Evolutionary conservation across 2,113 vertebrate genomes (phyloP).

Genomic region (Echinops telfairi): DNA sequence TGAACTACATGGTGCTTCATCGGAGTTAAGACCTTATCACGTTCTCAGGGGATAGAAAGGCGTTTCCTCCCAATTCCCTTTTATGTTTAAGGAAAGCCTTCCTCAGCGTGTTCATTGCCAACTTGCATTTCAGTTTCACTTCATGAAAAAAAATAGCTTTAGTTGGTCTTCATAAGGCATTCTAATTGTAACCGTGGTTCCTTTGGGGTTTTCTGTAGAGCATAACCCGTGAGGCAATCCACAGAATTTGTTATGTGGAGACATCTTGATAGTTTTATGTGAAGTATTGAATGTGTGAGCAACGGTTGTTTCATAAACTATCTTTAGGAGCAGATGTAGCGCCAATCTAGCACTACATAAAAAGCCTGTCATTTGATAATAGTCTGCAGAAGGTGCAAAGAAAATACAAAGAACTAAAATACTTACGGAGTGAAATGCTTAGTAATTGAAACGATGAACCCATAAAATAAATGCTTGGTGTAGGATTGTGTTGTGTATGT

Average conservation of each 20-base stretch:
- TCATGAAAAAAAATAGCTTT: not conserved
- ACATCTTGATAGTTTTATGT: constrained; percentile 37
- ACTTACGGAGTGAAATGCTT: not conserved
- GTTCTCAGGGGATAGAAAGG: constrained; percentile 36
- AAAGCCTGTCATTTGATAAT: constrained; percentile 40
- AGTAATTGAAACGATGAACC: constrained; percentile 18
- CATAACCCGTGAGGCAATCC: not conserved
- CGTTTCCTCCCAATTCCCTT: not conserved
- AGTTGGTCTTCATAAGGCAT: not conserved
- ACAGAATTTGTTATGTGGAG: not conserved
- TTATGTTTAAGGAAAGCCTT: constrained; percentile 6
- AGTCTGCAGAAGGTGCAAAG: constrained; percentile 50
- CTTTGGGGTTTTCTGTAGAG: not conserved
- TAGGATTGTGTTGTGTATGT: not conserved
- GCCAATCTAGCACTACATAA: constrained; percentile 52
- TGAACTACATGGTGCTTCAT: not conserved
- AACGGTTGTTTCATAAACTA: constrained; percentile 66
- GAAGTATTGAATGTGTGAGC: constrained; percentile 52
- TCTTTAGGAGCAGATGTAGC: constrained; percentile 67
- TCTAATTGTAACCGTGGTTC: not conserved
- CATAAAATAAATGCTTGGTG: not conserved
- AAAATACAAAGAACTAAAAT: constrained; percentile 39
- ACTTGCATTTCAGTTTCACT: constrained; percentile 64
- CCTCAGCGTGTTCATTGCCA: constrained; percentile 4
- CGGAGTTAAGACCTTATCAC: not conserved